Percentiles rank a stretch among this genome's conserved stretches.
These are phyloP conservation scores for Microcaecilia unicolor DNA, from an alignment of 2,797 vertebrate genomes.

Conservation along the genomic window DNA sequence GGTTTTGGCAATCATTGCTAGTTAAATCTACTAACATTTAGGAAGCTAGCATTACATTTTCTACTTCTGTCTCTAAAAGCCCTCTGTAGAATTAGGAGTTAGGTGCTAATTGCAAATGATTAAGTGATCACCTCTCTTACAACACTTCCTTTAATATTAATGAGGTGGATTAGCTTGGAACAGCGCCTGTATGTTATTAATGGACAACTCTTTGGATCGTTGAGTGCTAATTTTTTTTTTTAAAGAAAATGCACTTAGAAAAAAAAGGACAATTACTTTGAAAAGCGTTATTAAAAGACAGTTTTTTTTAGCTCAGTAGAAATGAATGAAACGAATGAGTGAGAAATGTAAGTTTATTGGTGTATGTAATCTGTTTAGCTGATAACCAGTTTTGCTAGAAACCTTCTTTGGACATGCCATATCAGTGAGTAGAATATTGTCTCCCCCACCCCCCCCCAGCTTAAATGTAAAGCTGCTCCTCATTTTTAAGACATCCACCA, in stretches of 20 bases:
- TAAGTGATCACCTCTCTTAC: conserved; percentile 57
- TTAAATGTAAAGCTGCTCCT: conserved; percentile 13
- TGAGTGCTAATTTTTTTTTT: conserved; percentile 48
- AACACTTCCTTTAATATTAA: conserved; percentile 64
- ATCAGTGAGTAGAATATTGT: conserved; percentile 15
- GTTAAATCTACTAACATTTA: conserved; percentile 51
- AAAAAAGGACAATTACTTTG: conserved; percentile 14
- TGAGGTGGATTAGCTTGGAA: conserved; percentile 56
- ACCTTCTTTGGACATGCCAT: conserved; percentile 21
- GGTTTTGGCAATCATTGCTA: conserved; percentile 46
- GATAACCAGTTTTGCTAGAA: conserved; percentile 18
- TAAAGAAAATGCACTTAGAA: conserved; percentile 32
- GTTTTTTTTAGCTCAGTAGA: conserved; percentile 27
- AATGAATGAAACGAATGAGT: conserved; percentile 34
- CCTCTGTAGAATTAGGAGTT: conserved; percentile 56
- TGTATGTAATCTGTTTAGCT: conserved; percentile 20
- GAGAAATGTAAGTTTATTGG: conserved; percentile 31
- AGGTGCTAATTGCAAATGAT: conserved; percentile 65
- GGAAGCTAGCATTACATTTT: conserved; percentile 26
- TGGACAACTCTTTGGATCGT: conserved; percentile 56
- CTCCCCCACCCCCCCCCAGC: too few species aligned
- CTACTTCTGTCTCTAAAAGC: conserved; percentile 39
- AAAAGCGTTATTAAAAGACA: conserved; percentile 25
- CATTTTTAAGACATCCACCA: conserved; percentile 6
- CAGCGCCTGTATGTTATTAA: conserved; percentile 60